phyloP scores from a whole-genome alignment of 1,140 invertebrate species.

The Antheraea pernyi region DNA sequence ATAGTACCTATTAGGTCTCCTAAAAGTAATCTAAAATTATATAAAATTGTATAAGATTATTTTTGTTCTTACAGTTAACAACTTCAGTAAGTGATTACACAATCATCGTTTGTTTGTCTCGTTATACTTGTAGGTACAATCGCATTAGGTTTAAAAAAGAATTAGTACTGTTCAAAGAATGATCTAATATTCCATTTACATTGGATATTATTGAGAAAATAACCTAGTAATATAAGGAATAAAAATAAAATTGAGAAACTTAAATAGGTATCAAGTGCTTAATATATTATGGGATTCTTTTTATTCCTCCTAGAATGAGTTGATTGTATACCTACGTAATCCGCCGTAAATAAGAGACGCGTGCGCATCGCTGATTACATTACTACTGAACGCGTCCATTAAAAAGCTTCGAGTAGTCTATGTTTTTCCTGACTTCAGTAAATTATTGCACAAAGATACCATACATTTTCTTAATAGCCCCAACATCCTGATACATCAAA shows the following conservation, averaged over 20 bases:
- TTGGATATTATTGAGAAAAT: no score
- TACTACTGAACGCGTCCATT: constrained; percentile 37
- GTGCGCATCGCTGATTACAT: constrained; percentile 68
- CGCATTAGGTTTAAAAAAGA: no score
- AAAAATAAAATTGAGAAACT: not conserved
- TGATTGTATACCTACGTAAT: constrained; percentile 64
- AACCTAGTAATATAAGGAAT: not conserved
- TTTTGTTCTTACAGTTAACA: no score
- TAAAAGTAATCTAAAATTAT: no score
- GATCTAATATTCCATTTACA: no score
- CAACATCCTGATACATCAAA: not conserved
- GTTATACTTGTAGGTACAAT: no score
- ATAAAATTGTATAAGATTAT: no score
- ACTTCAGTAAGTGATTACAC: no score
- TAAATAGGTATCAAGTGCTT: not conserved
- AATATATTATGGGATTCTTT: not conserved
- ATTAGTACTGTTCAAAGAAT: no score
- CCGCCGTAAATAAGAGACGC: constrained; percentile 71
- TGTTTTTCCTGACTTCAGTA: not conserved
- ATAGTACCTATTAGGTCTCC: no score
- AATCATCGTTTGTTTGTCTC: no score
- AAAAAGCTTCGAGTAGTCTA: constrained; percentile 33
- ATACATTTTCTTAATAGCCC: not conserved
- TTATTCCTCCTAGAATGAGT: constrained; percentile 43
- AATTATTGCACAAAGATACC: no score